Evolutionary conservation across 1,140 invertebrate species (phyloP), one percentile per base, ranked within the genome.

Genomic region (Cotesia vestalis): DNA sequence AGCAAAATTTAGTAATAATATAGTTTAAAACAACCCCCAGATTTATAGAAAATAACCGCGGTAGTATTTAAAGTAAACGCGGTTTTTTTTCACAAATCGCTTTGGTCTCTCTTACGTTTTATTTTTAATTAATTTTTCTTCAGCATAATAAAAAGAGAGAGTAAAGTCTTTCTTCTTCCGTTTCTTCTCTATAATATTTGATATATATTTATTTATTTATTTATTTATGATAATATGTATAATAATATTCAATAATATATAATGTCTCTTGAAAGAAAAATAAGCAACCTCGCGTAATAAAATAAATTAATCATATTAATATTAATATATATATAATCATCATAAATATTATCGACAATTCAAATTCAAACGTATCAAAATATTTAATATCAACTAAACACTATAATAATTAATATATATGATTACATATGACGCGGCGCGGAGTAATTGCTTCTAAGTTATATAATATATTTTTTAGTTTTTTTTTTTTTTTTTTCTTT

Each of bases 221-320:
- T 61, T 27, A 51, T 20, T 20, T 55, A 55, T 55, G 14, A 11
- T 9, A n/a, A 60, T 27, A 27, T 27, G 20, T 27, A 78, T 80
- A 80, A 77, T 71, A 79, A 77, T 80, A 81, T 75, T 77, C 20
- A 20, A 20, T 76, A 78, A 74, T 77, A 78, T 46, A 46, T 27
- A 46, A 46, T 51, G 72, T 73, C 66, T 80, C 75, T 80, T 27
- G 62, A 80, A 80, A 78, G 77, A 82, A 76, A 76, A 69, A 72
- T 78, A 75, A 71, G 77, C 11, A 46, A 46, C 6, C 11, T 46
- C 11, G 40, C 40, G 40, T 5, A 9, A 9, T 46, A 46, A 46
- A 46, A 46, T 9, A 46, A 9, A 46, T 9, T 46, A 46, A 46
- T 46, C 40, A 46, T 9, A 46, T 46, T 46, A 46, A 46, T 66